These are phyloP conservation scores for Idaea aversata DNA, from an alignment of 2,888 invertebrate genomes.

Conservation along the genomic window DNA sequence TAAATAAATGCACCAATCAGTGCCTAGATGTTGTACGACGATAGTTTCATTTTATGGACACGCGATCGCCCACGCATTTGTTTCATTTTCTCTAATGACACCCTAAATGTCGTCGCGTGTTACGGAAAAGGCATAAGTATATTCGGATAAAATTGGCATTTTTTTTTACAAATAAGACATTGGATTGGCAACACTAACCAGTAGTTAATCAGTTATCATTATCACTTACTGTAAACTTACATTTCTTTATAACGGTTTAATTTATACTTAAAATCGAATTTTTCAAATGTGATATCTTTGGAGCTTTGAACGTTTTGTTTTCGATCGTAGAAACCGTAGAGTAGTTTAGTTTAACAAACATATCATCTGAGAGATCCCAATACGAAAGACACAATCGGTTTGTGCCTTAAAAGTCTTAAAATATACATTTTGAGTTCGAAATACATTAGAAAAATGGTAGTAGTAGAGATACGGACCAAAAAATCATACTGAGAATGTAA, in stretches of 20 bases:
- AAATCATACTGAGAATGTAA: slow-evolving; percentile 52
- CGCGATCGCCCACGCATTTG: neutral
- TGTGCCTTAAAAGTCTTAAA: slow-evolving; percentile 63
- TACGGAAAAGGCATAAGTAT: no score
- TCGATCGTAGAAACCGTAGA: slow-evolving; percentile 52
- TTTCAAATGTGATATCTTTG: slow-evolving; percentile 42
- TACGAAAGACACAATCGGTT: slow-evolving; percentile 63
- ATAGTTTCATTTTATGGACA: neutral
- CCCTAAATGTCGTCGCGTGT: no score
- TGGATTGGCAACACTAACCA: neutral
- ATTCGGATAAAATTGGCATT: neutral
- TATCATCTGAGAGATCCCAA: slow-evolving; percentile 58
- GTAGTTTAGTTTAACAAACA: slow-evolving; percentile 54
- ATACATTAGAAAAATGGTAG: slow-evolving; percentile 41
- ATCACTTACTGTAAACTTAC: neutral
- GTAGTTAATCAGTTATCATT: neutral
- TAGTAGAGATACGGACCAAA: slow-evolving; percentile 69
- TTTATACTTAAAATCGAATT: slow-evolving; percentile 10
- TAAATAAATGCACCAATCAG: neutral
- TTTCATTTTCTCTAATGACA: no score
- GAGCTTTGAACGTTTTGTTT: slow-evolving; percentile 41
- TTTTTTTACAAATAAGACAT: neutral
- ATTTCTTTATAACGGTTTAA: neutral
- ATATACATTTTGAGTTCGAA: neutral
- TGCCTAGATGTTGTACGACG: neutral